Percentiles rank a stretch among this genome's conserved stretches.
Conservation (phyloP, 2,113 vertebrate genomes). For the Phylloscopus trochilus region DNA sequence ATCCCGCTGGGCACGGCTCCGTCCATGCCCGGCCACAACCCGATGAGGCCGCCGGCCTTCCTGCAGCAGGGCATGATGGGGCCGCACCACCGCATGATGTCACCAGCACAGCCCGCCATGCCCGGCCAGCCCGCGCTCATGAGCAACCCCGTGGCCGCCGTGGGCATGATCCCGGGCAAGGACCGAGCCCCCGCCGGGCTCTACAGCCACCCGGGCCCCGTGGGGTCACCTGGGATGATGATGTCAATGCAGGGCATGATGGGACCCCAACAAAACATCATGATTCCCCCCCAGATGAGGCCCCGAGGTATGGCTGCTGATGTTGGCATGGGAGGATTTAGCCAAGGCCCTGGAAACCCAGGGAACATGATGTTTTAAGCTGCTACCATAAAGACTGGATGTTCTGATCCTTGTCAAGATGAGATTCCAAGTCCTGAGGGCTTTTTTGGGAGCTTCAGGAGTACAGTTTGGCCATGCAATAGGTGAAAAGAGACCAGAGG, state of each 20-base stretch:
- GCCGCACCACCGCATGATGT: slow-evolving; percentile 97
- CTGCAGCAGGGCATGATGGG: slow-evolving; percentile 98
- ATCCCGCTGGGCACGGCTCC: slow-evolving; percentile 88
- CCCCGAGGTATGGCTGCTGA: slow-evolving; percentile 90
- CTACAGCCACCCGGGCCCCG: slow-evolving; percentile 91
- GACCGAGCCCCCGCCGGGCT: slow-evolving; percentile 84
- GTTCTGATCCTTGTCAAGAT: slow-evolving; percentile 74
- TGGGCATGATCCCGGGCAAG: slow-evolving; percentile 94
- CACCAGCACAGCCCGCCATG: slow-evolving; percentile 84
- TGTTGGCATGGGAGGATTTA: slow-evolving; percentile 96
- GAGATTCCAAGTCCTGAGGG: slow-evolving; percentile 79
- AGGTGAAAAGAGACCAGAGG: slow-evolving; percentile 78
- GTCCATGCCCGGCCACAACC: slow-evolving; percentile 86
- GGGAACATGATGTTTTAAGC: slow-evolving; percentile 98
- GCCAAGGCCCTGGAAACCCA: slow-evolving; percentile 95
- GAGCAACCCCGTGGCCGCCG: slow-evolving; percentile 79
- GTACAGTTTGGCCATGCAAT: slow-evolving; percentile 77
- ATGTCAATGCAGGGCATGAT: slow-evolving; percentile 99
- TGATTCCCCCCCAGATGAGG: slow-evolving; percentile 98
- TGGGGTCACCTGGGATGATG: slow-evolving; percentile 97
- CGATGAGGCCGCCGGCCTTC: slow-evolving; percentile 94
- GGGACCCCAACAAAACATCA: slow-evolving; percentile 98
- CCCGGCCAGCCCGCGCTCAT: slow-evolving; percentile 86
- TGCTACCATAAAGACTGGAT: slow-evolving; percentile 81
- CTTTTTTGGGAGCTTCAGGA: slow-evolving; percentile 71